Percentiles rank a stretch among this genome's conserved stretches.
These are phyloP conservation scores for Cherax quadricarinatus DNA, from an alignment of 1,140 invertebrate species.

Conservation along the genomic window DNA sequence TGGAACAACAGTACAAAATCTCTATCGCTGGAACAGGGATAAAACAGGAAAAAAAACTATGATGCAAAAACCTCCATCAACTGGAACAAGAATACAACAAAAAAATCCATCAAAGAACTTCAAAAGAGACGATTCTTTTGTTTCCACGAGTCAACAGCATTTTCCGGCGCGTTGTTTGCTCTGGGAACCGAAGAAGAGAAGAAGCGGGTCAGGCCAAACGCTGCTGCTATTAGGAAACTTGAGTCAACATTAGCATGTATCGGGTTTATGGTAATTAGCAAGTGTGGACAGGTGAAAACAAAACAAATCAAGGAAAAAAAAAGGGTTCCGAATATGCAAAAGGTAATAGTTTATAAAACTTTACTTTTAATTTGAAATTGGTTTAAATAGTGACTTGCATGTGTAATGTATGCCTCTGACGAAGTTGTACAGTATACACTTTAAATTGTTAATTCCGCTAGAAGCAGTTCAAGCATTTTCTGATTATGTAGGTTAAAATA, in stretches of 20 bases:
- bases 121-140: background rate
- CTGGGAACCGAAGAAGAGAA: constrained; percentile 24
- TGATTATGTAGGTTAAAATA: no score
- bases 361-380: no score
- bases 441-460: no score
- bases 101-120: background rate
- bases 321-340: no score
- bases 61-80: background rate
- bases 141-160: constrained; percentile 21
- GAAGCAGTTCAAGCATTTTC: no score
- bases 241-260: constrained; percentile 28
- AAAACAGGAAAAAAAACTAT: background rate
- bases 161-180: constrained; percentile 35
- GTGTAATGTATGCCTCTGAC: no score
- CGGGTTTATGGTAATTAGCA: constrained; percentile 42
- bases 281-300: constrained; percentile 40
- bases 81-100: background rate
- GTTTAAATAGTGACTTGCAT: no score
- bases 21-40: no score
- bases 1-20: no score
- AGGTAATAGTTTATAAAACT: no score
- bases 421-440: no score
- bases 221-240: constrained; percentile 32
- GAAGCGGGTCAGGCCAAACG: constrained; percentile 16
- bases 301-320: background rate